A percentile compares a stretch with the other conserved stretches of the same genome.
Evolutionary conservation across 2,113 vertebrate species (phyloP).

Genomic region (Sialia sialis): DNA sequence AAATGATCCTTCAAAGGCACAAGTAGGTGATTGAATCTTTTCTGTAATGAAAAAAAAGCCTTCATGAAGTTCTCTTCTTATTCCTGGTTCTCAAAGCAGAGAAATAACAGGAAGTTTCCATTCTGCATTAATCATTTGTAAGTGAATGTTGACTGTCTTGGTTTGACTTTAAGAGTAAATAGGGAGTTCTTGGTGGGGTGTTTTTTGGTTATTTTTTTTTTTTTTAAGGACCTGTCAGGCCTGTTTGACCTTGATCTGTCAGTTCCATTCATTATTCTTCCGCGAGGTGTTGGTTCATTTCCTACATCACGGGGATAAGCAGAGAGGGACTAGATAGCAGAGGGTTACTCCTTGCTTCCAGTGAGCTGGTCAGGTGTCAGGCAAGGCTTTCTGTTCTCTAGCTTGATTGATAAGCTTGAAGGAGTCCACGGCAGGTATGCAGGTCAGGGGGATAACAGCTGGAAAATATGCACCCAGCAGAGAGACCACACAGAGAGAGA

Average conservation of each 20-base stretch:
- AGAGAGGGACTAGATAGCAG: slow-evolving; percentile 34
- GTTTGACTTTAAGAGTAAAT: slow-evolving; percentile 23
- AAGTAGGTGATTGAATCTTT: background rate
- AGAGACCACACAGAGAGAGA: slow-evolving; percentile 83
- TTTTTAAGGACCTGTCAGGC: background rate
- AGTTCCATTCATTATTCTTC: slow-evolving; percentile 42
- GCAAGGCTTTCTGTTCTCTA: background rate
- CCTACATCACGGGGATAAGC: background rate
- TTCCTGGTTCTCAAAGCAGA: background rate
- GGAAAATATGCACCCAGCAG: slow-evolving; percentile 63
- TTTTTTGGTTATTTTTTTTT: background rate
- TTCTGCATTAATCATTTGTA: background rate
- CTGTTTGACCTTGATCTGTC: slow-evolving; percentile 40
- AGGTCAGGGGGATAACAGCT: slow-evolving; percentile 75
- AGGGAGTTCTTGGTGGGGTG: background rate
- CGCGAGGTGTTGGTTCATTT: slow-evolving; percentile 56
- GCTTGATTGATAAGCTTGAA: slow-evolving; percentile 70
- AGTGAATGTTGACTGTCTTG: background rate
- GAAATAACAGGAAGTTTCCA: background rate
- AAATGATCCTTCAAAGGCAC: background rate
- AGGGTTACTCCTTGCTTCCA: slow-evolving; percentile 71
- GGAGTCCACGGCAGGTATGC: slow-evolving; percentile 74
- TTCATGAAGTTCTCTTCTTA: background rate
- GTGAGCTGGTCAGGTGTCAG: slow-evolving; percentile 67
- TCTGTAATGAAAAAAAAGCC: background rate